Evolutionary conservation across 2,797 vertebrate genomes (phyloP), one percentile per base, ranked within the genome.

Genomic region (Hirundo rustica): DNA sequence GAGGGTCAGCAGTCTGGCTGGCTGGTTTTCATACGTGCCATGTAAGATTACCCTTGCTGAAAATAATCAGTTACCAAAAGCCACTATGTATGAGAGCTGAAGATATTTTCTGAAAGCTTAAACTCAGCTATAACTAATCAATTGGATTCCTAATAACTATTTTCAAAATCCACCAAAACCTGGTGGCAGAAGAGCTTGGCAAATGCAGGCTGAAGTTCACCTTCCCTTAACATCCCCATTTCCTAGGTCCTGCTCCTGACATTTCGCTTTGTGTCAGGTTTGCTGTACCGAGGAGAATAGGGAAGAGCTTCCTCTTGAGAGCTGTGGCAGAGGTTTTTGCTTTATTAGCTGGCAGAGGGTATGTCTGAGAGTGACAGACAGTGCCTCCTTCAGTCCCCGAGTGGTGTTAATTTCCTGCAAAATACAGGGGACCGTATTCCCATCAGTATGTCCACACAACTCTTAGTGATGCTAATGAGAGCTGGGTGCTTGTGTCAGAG

Each of bases 321-420:
- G 54, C 60, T 80, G 89, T 74, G 91, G 89, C 67, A 87, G 95
- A 87, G 84, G n/a, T 62, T 96, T 96, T 85, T 94, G 68, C 79
- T 94, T 96, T 95, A 97, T 97, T 96, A 97, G 88, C 76, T 96
- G 93, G 92, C 92, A 92, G 80, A 92, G 91, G 70, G 53, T 45
- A 67, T 83, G 80, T 44, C 77, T 81, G 85, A 82, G 88, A 84
- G 58, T 96, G 96, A 95, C 95, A 96, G 94, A 81, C 60, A 91
- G 83, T 93, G 82, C 89, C 76, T 97, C 86, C 95, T 95, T 94
- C 77, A 83, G 88, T 95, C 76, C 92, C 84, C 47, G 20, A 92
- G 81, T 76, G 79, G 81, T 84, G 92, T 92, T 97, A 92, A 96
- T 97, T 96, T 97, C 94, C 92, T 93, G 89, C 71, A 85, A 94